Percentiles rank a stretch among this genome's conserved stretches.
phyloP scores from a whole-genome alignment of 2,113 vertebrate genomes.

The Neogale vison region DNA sequence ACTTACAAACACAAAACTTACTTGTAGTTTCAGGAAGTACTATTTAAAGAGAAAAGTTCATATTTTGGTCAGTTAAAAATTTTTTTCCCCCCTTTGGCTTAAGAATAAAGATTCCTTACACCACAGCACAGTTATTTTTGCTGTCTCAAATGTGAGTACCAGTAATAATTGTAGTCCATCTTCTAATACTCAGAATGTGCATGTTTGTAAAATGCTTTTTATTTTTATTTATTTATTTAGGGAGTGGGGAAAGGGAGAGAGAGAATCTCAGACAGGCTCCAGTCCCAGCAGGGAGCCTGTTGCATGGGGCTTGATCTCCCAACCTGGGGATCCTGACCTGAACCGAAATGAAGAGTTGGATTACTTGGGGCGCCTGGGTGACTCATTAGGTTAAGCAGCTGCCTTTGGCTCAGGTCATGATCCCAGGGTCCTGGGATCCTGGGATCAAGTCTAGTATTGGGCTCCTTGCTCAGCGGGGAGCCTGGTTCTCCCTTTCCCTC shows the following conservation, averaged over 20 bases:
- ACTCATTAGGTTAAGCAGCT: too few species aligned
- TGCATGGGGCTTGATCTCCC: neutral
- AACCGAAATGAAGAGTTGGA: neutral
- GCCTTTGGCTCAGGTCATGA: too few species aligned
- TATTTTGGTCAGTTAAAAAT: conserved; percentile 2
- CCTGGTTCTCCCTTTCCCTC: too few species aligned
- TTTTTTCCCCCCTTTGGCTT: neutral
- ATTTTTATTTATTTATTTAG: neutral
- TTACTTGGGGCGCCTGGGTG: too few species aligned
- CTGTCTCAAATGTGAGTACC: neutral
- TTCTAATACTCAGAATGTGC: neutral
- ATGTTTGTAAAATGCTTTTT: conserved; percentile 27
- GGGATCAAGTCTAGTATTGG: too few species aligned
- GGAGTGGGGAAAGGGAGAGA: neutral
- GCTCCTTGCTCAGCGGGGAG: too few species aligned
- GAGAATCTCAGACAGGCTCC: neutral
- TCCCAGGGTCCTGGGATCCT: too few species aligned
- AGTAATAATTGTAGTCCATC: conserved; percentile 31
- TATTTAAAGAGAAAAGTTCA: conserved; percentile 43
- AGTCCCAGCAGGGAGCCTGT: too few species aligned
- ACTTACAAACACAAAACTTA: neutral
- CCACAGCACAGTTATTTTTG: neutral
- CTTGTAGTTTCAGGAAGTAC: conserved; percentile 31
- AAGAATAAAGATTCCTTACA: conserved; percentile 36
- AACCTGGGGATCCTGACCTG: neutral